These are phyloP conservation scores for Potorous gilbertii DNA, from an alignment of 2,797 vertebrate genomes.

Conservation along the genomic window DNA sequence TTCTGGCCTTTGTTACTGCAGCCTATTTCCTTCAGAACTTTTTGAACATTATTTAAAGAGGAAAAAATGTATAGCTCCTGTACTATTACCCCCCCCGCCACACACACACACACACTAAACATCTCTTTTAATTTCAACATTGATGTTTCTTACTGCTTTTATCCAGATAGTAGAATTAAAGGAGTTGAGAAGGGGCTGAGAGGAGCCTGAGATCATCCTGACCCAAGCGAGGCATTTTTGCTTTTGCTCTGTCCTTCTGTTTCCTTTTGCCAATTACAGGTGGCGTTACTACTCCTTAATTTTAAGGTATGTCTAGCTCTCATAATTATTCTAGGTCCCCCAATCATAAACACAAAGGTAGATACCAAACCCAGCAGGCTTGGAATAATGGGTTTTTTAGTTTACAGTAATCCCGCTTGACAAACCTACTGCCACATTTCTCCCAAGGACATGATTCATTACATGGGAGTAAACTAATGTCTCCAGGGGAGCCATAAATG, in stretches of 20 bases:
- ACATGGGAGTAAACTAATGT: constrained; percentile 41
- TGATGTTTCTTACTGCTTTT: constrained; percentile 33
- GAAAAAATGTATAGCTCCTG: background rate
- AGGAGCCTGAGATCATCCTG: constrained; percentile 41
- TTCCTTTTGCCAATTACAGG: constrained; percentile 38
- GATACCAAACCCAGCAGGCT: constrained; percentile 21
- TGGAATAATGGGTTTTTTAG: constrained; percentile 46
- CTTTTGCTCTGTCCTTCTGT: background rate
- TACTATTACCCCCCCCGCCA: background rate
- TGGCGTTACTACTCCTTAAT: constrained; percentile 21
- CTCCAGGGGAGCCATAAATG: constrained; percentile 24
- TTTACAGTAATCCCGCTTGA: background rate
- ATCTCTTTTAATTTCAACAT: constrained; percentile 34
- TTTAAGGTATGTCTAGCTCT: constrained; percentile 19
- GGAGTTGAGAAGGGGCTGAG: constrained; percentile 19
- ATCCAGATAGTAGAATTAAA: constrained; percentile 13
- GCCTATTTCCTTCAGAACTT: background rate
- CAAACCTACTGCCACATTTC: constrained; percentile 31
- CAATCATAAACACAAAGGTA: constrained; percentile 5
- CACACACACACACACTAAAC: too few relatives aligned
- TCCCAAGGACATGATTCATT: constrained; percentile 42
- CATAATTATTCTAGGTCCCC: background rate
- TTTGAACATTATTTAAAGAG: constrained; percentile 4
- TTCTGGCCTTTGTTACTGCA: constrained; percentile 9
- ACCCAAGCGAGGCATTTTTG: constrained; percentile 28